Conservation (phyloP, 2,888 invertebrate species). For the Criorhina ranunculi region DNA sequence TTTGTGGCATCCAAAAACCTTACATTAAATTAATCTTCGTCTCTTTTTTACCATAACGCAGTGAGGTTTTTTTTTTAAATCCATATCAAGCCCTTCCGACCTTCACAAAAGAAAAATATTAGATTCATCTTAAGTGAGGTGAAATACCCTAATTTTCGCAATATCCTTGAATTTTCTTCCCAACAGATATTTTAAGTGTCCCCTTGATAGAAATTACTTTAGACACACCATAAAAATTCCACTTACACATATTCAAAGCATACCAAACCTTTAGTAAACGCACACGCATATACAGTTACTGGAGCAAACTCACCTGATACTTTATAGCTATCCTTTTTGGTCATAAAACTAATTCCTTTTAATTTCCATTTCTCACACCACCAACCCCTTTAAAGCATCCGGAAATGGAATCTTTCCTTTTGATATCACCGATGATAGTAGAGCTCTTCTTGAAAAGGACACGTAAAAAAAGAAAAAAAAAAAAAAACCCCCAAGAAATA, state of each 20-base stretch:
- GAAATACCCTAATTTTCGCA: not conserved
- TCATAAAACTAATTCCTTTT: slow-evolving; percentile 65
- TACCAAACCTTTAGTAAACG: not conserved
- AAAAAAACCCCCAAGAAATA: not conserved
- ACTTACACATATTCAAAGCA: not conserved
- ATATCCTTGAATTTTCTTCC: not conserved
- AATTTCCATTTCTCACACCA: slow-evolving; percentile 45
- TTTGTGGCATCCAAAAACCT: no score
- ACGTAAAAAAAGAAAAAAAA: slow-evolving; percentile 1
- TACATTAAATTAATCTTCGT: no score
- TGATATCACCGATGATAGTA: slow-evolving; percentile 38
- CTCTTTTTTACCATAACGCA: no score
- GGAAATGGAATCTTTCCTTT: slow-evolving; percentile 40
- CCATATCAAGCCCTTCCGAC: no score
- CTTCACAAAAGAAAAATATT: no score
- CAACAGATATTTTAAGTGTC: not conserved
- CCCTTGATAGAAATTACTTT: slow-evolving; percentile 1
- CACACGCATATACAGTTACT: not conserved
- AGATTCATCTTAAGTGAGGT: no score
- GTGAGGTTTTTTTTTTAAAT: no score
- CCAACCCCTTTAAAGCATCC: slow-evolving; percentile 18
- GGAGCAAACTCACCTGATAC: slow-evolving; percentile 7
- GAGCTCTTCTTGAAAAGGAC: slow-evolving; percentile 19
- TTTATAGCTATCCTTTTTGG: slow-evolving; percentile 24
- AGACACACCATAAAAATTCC: slow-evolving; percentile 2